phyloP scores from a whole-genome alignment of 2,113 vertebrate genomes.

The Nematolebias whitei region DNA sequence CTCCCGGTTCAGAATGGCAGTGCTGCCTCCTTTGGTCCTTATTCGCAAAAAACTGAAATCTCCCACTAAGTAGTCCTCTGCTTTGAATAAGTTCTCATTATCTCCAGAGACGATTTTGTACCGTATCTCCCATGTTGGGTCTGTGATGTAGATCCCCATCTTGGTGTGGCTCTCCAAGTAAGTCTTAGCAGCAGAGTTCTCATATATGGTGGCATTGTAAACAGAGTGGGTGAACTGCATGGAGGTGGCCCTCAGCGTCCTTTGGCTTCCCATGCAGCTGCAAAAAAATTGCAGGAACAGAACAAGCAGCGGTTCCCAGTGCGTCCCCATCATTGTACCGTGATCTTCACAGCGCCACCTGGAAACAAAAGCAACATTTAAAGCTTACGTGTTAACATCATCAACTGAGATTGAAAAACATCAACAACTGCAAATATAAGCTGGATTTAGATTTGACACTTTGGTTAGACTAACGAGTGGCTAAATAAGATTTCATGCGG shows the following conservation, averaged over 20 bases:
- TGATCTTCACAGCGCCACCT: slow-evolving; percentile 82
- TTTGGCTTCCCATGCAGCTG: slow-evolving; percentile 81
- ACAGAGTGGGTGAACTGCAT: slow-evolving; percentile 88
- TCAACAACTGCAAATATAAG: neutral
- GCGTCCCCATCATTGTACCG: slow-evolving; percentile 87
- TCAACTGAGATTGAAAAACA: neutral
- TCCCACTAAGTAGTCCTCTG: slow-evolving; percentile 92
- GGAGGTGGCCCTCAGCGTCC: slow-evolving; percentile 68
- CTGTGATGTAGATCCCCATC: slow-evolving; percentile 91
- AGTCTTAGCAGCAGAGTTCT: slow-evolving; percentile 98
- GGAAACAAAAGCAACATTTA: slow-evolving; percentile 9
- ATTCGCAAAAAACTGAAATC: slow-evolving; percentile 97
- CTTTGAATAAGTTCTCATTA: slow-evolving; percentile 97
- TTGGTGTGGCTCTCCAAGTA: slow-evolving; percentile 91
- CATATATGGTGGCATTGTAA: slow-evolving; percentile 94
- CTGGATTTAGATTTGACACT: slow-evolving; percentile 39
- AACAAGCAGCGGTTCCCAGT: slow-evolving; percentile 81
- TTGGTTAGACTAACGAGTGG: slow-evolving; percentile 41
- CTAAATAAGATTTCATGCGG: slow-evolving; percentile 45
- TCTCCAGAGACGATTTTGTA: slow-evolving; percentile 98
- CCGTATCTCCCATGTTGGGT: slow-evolving; percentile 89
- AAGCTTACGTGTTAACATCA: neutral
- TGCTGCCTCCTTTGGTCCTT: slow-evolving; percentile 99
- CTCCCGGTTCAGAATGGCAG: slow-evolving; percentile 95
- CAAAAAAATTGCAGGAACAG: slow-evolving; percentile 86